Evolutionary conservation across 2,888 invertebrate genomes (phyloP).

Genomic region (Zeuzera pyrina): DNA sequence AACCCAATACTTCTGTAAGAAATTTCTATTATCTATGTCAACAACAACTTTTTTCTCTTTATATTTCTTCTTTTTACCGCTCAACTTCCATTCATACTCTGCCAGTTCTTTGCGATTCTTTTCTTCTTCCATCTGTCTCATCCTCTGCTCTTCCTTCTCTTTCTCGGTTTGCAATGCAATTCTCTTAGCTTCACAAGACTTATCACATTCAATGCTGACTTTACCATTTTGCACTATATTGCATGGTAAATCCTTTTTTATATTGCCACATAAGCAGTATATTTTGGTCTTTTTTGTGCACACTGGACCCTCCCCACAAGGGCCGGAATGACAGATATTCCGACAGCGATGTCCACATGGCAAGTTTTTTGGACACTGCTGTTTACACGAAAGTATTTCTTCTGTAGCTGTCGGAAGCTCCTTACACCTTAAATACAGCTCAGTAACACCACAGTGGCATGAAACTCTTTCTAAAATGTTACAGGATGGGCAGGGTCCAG

Average conservation of each 20-base stretch:
- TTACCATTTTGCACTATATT: slow-evolving; percentile 64
- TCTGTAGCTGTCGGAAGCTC: slow-evolving; percentile 74
- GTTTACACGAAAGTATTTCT: slow-evolving; percentile 78
- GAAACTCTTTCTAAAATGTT: slow-evolving; percentile 76
- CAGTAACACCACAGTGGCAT: slow-evolving; percentile 88
- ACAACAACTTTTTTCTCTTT: slow-evolving; percentile 56
- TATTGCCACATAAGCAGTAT: slow-evolving; percentile 82
- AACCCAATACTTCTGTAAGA: slow-evolving; percentile 59
- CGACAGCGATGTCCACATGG: slow-evolving; percentile 89
- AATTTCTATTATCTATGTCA: slow-evolving; percentile 54
- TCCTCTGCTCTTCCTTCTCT: slow-evolving; percentile 69
- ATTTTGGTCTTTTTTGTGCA: slow-evolving; percentile 88
- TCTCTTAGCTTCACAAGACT: slow-evolving; percentile 74
- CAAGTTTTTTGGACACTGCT: slow-evolving; percentile 90
- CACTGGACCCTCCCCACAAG: slow-evolving; percentile 75
- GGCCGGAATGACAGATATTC: slow-evolving; percentile 80
- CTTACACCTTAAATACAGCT: slow-evolving; percentile 82
- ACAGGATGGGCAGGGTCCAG: slow-evolving; percentile 84
- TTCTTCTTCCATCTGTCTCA: slow-evolving; percentile 75
- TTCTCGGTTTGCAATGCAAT: slow-evolving; percentile 65
- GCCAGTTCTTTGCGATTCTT: slow-evolving; percentile 82
- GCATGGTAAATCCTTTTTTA: slow-evolving; percentile 83
- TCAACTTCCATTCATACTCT: slow-evolving; percentile 83
- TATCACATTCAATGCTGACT: slow-evolving; percentile 74
- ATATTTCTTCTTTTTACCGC: slow-evolving; percentile 74